Percentiles rank a stretch among this genome's conserved stretches.
Evolutionary conservation across 2,888 invertebrate genomes (phyloP).

Genomic region (Horisme vitalbata): DNA sequence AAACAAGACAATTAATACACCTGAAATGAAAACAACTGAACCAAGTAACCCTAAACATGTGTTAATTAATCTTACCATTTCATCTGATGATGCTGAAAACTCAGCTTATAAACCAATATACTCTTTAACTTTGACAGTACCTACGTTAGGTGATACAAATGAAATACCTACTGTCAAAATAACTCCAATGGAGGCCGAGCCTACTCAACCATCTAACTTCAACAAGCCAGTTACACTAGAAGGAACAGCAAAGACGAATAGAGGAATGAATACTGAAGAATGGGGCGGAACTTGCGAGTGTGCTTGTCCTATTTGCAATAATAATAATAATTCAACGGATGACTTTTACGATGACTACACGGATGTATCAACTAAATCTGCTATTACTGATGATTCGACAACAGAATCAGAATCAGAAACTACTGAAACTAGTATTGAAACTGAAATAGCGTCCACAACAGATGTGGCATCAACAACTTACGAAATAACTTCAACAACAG

Average conservation of each 20-base stretch:
- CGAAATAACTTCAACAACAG: conserved; percentile 30
- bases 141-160: conserved; percentile 82
- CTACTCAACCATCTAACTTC: conserved; percentile 68
- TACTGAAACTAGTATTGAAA: conserved; percentile 30
- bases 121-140: conserved; percentile 91
- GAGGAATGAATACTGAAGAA: conserved; percentile 47
- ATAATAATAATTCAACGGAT: conserved; percentile 59
- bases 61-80: conserved; percentile 91
- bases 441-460: conserved; percentile 24
- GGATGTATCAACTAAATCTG: conserved; percentile 39
- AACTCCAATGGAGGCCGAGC: conserved; percentile 70
- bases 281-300: conserved; percentile 89
- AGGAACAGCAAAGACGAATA: conserved; percentile 45
- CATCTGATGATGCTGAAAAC: conserved; percentile 83
- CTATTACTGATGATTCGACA: conserved; percentile 22
- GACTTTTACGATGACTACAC: conserved; percentile 65
- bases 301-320: conserved; percentile 87
- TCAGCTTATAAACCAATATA: conserved; percentile 86
- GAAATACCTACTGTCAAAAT: conserved; percentile 82
- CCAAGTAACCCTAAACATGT: conserved; percentile 83
- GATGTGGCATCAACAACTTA: conserved; percentile 34
- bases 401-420: conserved; percentile 26
- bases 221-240: conserved; percentile 71
- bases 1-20: conserved; percentile 50
- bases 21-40: conserved; percentile 61